A percentile compares a stretch with the other conserved stretches of the same genome.
Evolutionary conservation across 2,888 invertebrate genomes (phyloP).

Genomic region (Meandrusa payeni): DNA sequence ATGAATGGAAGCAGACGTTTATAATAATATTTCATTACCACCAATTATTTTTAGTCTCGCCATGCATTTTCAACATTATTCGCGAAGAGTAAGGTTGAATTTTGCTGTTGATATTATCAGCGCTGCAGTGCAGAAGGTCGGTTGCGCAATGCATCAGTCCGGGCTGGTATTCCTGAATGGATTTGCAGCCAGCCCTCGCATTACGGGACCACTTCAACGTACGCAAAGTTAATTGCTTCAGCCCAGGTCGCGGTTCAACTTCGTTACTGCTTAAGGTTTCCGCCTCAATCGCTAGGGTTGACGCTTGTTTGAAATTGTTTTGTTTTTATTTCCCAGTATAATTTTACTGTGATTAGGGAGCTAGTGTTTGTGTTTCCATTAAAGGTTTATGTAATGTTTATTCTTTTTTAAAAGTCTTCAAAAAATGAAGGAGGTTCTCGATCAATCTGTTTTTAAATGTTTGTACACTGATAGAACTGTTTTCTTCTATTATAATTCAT

Average conservation of each 20-base stretch:
- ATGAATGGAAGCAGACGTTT: conserved; percentile 1
- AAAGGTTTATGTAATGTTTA: too few species aligned
- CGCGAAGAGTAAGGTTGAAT: conserved; percentile 29
- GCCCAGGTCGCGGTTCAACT: conserved; percentile 5
- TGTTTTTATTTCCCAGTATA: too few species aligned
- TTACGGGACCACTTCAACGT: conserved; percentile 10
- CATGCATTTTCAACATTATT: conserved; percentile 26
- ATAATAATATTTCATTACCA: conserved; percentile 4
- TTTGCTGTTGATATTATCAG: conserved; percentile 24
- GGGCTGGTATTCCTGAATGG: conserved; percentile 30
- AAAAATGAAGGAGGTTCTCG: too few species aligned
- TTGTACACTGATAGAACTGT: too few species aligned
- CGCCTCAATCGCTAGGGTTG: too few species aligned
- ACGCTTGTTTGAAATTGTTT: too few species aligned
- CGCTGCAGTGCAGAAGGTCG: conserved; percentile 36
- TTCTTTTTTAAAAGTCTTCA: too few species aligned
- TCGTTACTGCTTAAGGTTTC: conserved; percentile 10
- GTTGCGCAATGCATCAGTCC: conserved; percentile 43
- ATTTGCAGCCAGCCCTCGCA: neutral
- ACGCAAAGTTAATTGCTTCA: conserved; percentile 21
- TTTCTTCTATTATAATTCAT: too few species aligned
- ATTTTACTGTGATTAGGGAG: too few species aligned
- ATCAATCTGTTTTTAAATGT: too few species aligned
- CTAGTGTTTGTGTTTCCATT: too few species aligned
- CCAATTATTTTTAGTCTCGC: neutral